Evolutionary conservation across 2,797 vertebrate genomes (phyloP).

Genomic region (Mus caroli): DNA sequence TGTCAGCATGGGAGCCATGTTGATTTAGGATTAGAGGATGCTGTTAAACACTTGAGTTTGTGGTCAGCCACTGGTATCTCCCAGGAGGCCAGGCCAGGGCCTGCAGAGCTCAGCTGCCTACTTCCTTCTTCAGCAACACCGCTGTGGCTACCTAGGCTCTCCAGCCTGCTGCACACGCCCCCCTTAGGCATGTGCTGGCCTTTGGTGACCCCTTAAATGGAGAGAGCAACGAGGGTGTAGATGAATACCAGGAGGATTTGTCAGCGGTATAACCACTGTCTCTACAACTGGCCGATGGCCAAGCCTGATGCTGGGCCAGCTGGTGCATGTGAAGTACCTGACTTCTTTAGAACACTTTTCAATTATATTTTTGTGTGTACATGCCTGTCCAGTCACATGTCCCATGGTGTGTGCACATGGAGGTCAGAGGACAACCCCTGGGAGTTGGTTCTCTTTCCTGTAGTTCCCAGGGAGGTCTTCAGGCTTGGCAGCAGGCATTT

Average conservation of each 20-base stretch:
- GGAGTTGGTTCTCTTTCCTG: not conserved
- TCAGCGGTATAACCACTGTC: slow-evolving; percentile 75
- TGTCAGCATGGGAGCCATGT: slow-evolving; percentile 93
- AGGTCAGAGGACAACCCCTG: not conserved
- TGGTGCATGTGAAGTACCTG: not conserved
- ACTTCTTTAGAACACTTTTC: not conserved
- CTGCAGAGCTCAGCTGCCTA: not conserved
- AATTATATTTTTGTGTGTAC: not conserved
- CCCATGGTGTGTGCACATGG: not conserved
- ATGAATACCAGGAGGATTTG: not conserved
- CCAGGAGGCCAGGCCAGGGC: not conserved
- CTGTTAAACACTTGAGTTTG: slow-evolving; percentile 91
- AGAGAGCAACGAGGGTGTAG: not conserved
- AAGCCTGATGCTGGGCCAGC: not conserved
- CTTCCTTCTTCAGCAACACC: not conserved
- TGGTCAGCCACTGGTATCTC: slow-evolving; percentile 90
- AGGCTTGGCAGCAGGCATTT: not conserved
- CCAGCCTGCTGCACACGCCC: slow-evolving; percentile 83
- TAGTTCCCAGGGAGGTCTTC: not conserved
- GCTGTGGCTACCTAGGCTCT: not conserved
- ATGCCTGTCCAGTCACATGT: not conserved
- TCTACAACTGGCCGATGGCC: slow-evolving; percentile 30
- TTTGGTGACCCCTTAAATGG: slow-evolving; percentile 69
- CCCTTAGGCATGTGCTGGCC: slow-evolving; percentile 66
- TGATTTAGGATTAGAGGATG: slow-evolving; percentile 86